These are phyloP conservation scores for Trichogramma evanescens DNA, from an alignment of 2,888 invertebrate genomes.

Conservation along the genomic window DNA sequence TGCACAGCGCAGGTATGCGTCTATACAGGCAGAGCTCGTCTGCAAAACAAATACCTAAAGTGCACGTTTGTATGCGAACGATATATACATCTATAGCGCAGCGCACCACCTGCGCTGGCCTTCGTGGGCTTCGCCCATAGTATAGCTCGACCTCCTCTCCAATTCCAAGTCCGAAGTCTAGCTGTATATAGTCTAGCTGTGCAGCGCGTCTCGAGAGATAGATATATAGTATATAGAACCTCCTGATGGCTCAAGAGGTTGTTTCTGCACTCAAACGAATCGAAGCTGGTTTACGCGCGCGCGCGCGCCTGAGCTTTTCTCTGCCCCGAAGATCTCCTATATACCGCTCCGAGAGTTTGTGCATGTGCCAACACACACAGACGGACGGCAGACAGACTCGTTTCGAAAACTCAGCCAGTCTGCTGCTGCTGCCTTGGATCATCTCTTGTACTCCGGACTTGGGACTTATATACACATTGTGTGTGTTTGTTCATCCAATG, in stretches of 20 bases:
- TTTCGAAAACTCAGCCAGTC: constrained; percentile 2
- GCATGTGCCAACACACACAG: no score
- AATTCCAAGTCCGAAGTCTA: constrained; percentile 5
- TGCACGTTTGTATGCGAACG: not conserved
- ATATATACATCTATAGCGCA: no score
- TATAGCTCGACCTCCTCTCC: not conserved
- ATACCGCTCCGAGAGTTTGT: not conserved
- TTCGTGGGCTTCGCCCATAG: no score
- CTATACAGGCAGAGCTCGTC: constrained; percentile 24
- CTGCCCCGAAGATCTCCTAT: not conserved
- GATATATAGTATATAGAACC: not conserved
- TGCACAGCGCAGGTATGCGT: not conserved
- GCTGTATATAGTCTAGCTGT: no score
- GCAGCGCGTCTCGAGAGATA: no score
- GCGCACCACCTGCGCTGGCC: no score
- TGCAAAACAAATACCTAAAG: constrained; percentile 34
- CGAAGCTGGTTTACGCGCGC: constrained; percentile 1
- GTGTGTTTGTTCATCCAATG: constrained; percentile 10
- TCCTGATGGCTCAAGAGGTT: constrained; percentile 26
- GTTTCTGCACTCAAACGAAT: constrained; percentile 25
- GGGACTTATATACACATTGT: no score
- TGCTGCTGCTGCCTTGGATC: not conserved
- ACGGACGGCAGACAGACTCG: no score
- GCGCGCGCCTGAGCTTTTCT: not conserved
- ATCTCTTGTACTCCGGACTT: not conserved